Conservation (phyloP, 2,113 vertebrate species). For the Ondatra zibethicus region DNA sequence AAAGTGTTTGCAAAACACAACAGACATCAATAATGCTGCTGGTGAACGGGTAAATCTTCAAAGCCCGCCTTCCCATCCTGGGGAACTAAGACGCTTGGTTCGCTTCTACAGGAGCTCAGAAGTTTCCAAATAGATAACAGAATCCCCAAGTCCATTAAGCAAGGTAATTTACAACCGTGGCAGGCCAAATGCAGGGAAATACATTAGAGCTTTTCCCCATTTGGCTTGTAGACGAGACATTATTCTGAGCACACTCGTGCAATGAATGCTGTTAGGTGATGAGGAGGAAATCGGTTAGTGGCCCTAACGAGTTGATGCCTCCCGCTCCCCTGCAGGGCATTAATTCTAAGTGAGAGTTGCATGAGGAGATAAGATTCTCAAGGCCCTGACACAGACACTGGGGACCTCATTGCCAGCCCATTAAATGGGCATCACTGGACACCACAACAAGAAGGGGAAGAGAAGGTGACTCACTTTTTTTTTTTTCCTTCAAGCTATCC, state of each 20-base stretch:
- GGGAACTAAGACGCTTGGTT: constrained; percentile 67
- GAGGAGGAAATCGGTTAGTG: constrained; percentile 48
- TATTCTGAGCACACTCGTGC: constrained; percentile 74
- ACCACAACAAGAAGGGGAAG: neutral
- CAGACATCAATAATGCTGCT: constrained; percentile 58
- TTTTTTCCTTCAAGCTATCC: neutral
- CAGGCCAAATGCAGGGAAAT: constrained; percentile 81
- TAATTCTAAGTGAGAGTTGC: constrained; percentile 45
- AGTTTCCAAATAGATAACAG: constrained; percentile 82
- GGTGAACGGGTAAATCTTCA: constrained; percentile 9
- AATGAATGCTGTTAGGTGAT: constrained; percentile 58
- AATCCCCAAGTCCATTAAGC: constrained; percentile 83
- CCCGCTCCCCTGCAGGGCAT: neutral
- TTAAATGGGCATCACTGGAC: constrained; percentile 37
- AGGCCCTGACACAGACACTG: neutral
- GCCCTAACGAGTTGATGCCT: constrained; percentile 48
- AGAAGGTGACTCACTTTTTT: neutral
- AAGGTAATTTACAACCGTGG: constrained; percentile 81
- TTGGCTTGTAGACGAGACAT: constrained; percentile 68
- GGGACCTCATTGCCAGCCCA: constrained; percentile 46
- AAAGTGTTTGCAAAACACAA: constrained; percentile 60
- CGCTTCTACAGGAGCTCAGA: constrained; percentile 64
- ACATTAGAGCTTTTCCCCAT: constrained; percentile 75
- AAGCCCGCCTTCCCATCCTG: neutral
- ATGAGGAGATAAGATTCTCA: constrained; percentile 50